Base-by-base conservation (phyloP, 2,113 vertebrate species). In the Boulengeromyrus knoepffleri region DNA sequence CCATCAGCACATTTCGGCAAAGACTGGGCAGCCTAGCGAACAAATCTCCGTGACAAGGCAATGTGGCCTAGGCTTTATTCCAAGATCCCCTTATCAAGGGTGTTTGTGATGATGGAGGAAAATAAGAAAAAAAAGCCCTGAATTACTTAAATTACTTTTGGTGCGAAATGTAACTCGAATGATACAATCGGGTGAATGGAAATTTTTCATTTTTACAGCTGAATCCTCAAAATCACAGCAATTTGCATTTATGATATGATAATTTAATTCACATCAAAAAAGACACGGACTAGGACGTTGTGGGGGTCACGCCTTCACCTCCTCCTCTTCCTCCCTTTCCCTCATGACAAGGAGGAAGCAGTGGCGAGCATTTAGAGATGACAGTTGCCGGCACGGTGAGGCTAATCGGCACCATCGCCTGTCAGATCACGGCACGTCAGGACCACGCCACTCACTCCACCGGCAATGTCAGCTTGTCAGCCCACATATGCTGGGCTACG, bases 381-480 rank as follows among this genome's bases (percentile, higher is more conserved):
- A 92, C 90, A 91, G 91, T 86, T 91, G 66, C 80, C 31, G 27
- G 53, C 62, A 52, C 24, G 74, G 46, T 85, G 42, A 89, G 62
- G 86, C 88, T 89, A 89, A 90, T 91, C 90, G 83, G 85, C 49
- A 24, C 70, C 90, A 90, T 88, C 66, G 89, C 62, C 31, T 47
- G 87, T 90, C 89, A 56, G 90, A 46, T 89, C 87, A 12, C 10
- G 31, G 87, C 58, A 66, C 9, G 86, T 92, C 90, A 88, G 53
- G 39, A 49, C 42, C 27, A 31, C 31, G 27, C 46, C 92, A 89
- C 91, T 91, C 90, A 92, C 91, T 93, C 95, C 91, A 87, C 94
- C 93, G 95, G 96, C 96, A 94, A 96, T 96, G 96, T 96, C 95
- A 95, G 94, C 94, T 96, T 96, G 96, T 96, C 96, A 96, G 95